Percentiles rank a stretch among this genome's conserved stretches.
Conservation (phyloP, 35 echinoderm and acorn worm species). For the Ptychodera flava region DNA sequence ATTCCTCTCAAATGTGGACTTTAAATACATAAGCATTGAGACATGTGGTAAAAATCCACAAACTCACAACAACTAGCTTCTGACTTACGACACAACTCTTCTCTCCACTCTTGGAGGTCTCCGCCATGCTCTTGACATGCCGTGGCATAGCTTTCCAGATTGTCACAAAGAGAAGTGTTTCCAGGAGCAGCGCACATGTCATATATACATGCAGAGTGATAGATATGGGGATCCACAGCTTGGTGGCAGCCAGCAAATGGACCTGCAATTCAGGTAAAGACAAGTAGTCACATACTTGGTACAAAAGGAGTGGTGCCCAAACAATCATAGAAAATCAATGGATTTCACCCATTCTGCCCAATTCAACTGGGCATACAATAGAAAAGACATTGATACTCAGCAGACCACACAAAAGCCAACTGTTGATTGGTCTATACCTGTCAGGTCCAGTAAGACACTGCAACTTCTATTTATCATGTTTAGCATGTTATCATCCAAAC, state of each 20-base stretch:
- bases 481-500: constrained; percentile 10
- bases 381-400: too few relatives aligned
- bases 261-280: constrained; percentile 15
- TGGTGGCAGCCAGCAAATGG: constrained; percentile 58
- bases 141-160: constrained; percentile 17
- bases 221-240: constrained; percentile 12
- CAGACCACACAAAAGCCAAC: too few relatives aligned
- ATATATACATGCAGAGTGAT: constrained; percentile 20
- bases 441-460: constrained; percentile 4
- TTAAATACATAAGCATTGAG: too few relatives aligned
- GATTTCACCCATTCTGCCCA: too few relatives aligned
- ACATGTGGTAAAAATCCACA: too few relatives aligned
- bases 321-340: too few relatives aligned
- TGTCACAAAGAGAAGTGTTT: constrained; percentile 3
- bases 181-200: constrained; percentile 27
- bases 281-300: too few relatives aligned
- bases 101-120: constrained; percentile 34
- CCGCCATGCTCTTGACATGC: constrained; percentile 12
- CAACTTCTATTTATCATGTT: neutral
- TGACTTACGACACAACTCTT: constrained; percentile 72
- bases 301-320: too few relatives aligned
- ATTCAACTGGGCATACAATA: too few relatives aligned
- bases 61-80: too few relatives aligned
- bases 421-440: too few relatives aligned
- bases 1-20: too few relatives aligned